Evolutionary conservation across 2,888 invertebrate genomes (phyloP).

Genomic region (Malthinus flaveolus): DNA sequence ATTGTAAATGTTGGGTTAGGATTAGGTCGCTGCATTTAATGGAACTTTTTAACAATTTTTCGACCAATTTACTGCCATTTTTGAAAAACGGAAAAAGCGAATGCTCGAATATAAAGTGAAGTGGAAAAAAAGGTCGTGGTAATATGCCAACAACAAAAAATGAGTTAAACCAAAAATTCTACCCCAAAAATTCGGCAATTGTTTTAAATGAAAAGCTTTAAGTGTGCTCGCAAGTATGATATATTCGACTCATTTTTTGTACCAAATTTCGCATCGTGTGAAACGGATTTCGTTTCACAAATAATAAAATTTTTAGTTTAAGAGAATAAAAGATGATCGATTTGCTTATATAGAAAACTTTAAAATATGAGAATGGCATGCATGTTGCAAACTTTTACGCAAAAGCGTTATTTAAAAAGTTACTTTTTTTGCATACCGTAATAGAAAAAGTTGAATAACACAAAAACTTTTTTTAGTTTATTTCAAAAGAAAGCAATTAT

Average conservation of each 20-base stretch:
- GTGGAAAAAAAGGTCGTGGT: neutral
- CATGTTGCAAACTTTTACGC: slow-evolving; percentile 27
- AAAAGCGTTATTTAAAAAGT: slow-evolving; percentile 34
- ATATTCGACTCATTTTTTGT: slow-evolving; percentile 26
- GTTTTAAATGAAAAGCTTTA: slow-evolving; percentile 13
- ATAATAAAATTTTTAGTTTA: slow-evolving; percentile 28
- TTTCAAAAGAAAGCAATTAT: no score
- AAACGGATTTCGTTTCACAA: slow-evolving; percentile 32
- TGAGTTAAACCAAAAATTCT: neutral
- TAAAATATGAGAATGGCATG: slow-evolving; percentile 33
- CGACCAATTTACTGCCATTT: no score
- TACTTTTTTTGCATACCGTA: slow-evolving; percentile 24
- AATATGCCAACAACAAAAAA: neutral
- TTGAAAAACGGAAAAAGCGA: no score
- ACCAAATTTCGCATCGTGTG: slow-evolving; percentile 23
- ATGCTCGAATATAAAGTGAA: no score
- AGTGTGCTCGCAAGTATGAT: slow-evolving; percentile 18
- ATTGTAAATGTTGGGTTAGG: no score
- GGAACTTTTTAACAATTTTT: no score
- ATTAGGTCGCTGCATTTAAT: no score
- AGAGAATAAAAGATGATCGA: slow-evolving; percentile 30
- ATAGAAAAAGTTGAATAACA: slow-evolving; percentile 31
- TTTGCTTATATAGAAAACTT: slow-evolving; percentile 31
- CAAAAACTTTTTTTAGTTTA: no score
- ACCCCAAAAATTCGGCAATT: slow-evolving; percentile 8